These are phyloP conservation scores for Plusia festucae DNA, from an alignment of 2,888 invertebrate genomes.

Conservation along the genomic window DNA sequence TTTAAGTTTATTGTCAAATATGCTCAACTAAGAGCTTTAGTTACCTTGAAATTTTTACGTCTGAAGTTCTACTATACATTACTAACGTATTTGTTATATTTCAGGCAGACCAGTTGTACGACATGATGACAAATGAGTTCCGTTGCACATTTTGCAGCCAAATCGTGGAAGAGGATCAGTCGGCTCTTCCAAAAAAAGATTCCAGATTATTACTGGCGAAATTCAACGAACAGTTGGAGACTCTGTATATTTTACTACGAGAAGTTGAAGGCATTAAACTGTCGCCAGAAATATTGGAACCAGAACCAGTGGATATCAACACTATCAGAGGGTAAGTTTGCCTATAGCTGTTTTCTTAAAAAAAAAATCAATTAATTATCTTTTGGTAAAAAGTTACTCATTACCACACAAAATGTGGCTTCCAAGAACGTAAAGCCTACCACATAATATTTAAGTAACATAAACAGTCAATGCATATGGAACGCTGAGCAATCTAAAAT, in stretches of 20 bases:
- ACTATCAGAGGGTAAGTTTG: conserved; percentile 92
- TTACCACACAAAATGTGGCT: too few relatives aligned
- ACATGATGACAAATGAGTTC: conserved; percentile 95
- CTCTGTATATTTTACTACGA: conserved; percentile 95
- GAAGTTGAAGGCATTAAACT: conserved; percentile 98
- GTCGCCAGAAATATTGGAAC: conserved; percentile 97
- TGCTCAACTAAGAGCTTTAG: too few relatives aligned
- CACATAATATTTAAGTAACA: too few relatives aligned
- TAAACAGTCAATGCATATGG: too few relatives aligned
- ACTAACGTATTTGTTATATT: conserved; percentile 26
- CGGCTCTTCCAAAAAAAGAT: conserved; percentile 97
- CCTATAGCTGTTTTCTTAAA: too few relatives aligned
- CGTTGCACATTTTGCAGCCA: conserved; percentile 96
- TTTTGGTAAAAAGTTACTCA: too few relatives aligned
- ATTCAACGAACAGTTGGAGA: conserved; percentile 98
- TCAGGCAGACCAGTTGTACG: conserved; percentile 96
- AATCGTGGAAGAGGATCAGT: conserved; percentile 98
- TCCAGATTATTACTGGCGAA: conserved; percentile 96
- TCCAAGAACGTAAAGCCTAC: too few relatives aligned
- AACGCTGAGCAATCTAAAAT: too few relatives aligned
- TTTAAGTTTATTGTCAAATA: too few relatives aligned
- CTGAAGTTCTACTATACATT: background rate
- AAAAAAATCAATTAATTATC: too few relatives aligned
- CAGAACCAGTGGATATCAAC: conserved; percentile 97
- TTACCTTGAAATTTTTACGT: too few relatives aligned